Evolutionary conservation across 1,140 invertebrate species (phyloP), one percentile per base, ranked within the genome.

Genomic region (Lepidurus couesii): DNA sequence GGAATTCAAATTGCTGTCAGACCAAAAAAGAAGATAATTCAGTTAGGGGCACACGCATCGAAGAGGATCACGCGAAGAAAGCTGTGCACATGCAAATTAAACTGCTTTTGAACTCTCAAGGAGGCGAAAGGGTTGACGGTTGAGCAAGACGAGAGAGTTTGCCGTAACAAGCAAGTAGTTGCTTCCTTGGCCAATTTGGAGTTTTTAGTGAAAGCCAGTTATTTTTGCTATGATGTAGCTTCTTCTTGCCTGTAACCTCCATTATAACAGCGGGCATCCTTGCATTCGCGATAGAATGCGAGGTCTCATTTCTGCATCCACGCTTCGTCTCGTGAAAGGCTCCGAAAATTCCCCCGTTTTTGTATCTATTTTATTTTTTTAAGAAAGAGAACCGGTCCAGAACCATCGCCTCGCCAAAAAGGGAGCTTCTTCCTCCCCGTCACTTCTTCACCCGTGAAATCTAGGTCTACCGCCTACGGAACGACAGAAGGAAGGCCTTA

Each of bases 91-190:
- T 65, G 53, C 53, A 65, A 65, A 65, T 65, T 13, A 65, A 65
- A 13, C 8, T 65, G 21, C 21, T 21, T 65, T 16, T 21, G 53
- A 65, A 65, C 53, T 65, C 21, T 13, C 21, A 21, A 65, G 16
- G n/a, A 65, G 53, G 53, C 53, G 53, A 65, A 65, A 65, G 53
- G 45, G 45, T 47, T 47, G 45, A 47, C 45, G 45, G 45, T 47
- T 10, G 53, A 65, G 53, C 53, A 65, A 16, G 16, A 65, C 53
- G 53, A 65, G 53, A 65, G 53, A 65, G 53, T 65, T 65, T 65
- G 53, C 53, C 53, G 53, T 65, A 65, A 65, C n/a, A 13, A 21
- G 16, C 9, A 65, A n/a, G 53, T 65, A 65, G 53, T 65, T 7
- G 53, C 53, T 65, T 16, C 53, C 13, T 65, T 65, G 53, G 53